Evolutionary conservation across 2,888 invertebrate species (phyloP), one percentile per base, ranked within the genome.

Genomic region (Spialia ferax): DNA sequence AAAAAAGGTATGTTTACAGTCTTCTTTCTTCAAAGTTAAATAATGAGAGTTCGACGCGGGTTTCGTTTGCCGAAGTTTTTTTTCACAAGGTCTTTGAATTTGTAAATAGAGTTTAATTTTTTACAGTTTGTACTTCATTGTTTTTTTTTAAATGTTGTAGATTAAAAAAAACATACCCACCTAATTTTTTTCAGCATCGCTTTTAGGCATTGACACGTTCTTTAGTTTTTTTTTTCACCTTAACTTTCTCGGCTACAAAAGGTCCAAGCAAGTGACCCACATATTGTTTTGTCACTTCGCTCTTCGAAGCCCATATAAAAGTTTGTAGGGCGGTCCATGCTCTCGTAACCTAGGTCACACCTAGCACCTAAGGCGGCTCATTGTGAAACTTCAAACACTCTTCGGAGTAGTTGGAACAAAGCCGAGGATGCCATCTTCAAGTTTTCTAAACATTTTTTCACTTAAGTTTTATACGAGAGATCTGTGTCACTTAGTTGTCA

Each of bases 301-400:
- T 52, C 50, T 52, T n/a, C 5, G 22, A 52, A 52, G 26, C 23
- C n/a, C 10, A 29, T 26, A 29, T 26, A 26, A 45, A 26, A 45
- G 15, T 45, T 45, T 60, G 45, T 60, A 60, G 45, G 60, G 45
- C 62, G 52, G 38, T 38, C 62, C 18, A 52, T 15, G 15, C 52
- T 32, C 52, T 6, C 35, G 35, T 62, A 62, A 52, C 62, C 62
- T 11, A 52, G 52, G 62, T 52, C 23, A 50, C 35, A 62, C 38
- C 62, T 52, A 59, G 45, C 45, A 59, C 59, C 59, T 26, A 26
- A 18, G 45, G 38, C 57, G 13, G n/a, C 22, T 20, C 10, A 60
- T 48, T 60, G 45, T 60, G 29, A n/a, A 45, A 26, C 29, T 48
- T 48, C 38, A 59, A 59, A 59, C 42, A 26, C 26, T 54, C 54